Evolutionary conservation across 2,888 invertebrate species (phyloP), one percentile per base, ranked within the genome.

Genomic region (Diloba caeruleocephala): DNA sequence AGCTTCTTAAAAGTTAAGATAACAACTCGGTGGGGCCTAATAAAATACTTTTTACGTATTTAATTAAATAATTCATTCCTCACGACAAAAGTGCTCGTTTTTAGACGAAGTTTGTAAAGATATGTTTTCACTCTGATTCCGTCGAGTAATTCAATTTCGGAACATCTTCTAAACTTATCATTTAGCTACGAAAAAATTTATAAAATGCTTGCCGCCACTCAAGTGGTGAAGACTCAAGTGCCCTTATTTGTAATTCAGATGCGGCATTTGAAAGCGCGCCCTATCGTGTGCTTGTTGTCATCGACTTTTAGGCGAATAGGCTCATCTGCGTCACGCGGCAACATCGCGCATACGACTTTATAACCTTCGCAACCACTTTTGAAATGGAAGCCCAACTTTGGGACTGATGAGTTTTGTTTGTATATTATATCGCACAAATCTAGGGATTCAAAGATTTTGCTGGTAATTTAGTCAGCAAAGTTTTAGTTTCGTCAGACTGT

Each of bases 191-290:
- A 50, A 42, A 58, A 69, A 72, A 67, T 57, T 64, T 31, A 62
- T 70, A 37, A 54, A 71, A 64, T 65, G 45, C 56, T 41, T 39
- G 33, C 12, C 32, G 38, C 29, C 38, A 26, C 51, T 56, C 38
- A 70, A 65, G 71, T 64, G 57, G 60, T 57, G 57, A 52, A 54
- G 44, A 57, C 39, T 62, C 44, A 50, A 75, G 70, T 68, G 36
- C 54, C 61, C 77, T 76, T 73, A 82, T 84, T 81, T 84, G 81
- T 78, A 67, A 84, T 81, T 82, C 81, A 81, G 77, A 84, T 81
- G 74, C 65, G 71, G 62, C 50, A 46, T 64, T 69, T 66, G 66
- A 66, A 61, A 71, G 64, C 60, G 64, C 60, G 67, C 32, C 29
- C 54, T 52, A 53, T 55, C 57, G 62, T 56, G 44, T 42, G 55